Base-by-base conservation (phyloP, 2,888 invertebrate species). In the Drosophila nigricruria region DNA sequence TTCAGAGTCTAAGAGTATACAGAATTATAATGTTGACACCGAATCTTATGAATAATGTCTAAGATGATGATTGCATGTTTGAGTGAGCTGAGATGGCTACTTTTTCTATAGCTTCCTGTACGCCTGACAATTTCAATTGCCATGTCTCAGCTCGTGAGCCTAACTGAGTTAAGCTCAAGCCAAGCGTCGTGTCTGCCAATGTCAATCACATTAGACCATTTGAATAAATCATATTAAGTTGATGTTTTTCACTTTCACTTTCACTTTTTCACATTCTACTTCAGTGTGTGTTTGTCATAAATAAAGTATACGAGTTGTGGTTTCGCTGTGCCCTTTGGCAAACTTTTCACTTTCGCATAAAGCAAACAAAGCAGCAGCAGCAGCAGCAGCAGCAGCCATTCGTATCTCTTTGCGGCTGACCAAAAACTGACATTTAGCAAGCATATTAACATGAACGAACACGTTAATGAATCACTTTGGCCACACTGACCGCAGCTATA, bases 391-490 rank as follows among this genome's bases (percentile, higher is more conserved):
- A n/a, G n/a, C n/a, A 50, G 49, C 60, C 53, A 69, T 73, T 80
- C 65, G 50, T 49, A 62, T 72, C 54, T 42, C 32, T 40, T 62
- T 79, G 73, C 27, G 81, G 74, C 68, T 71, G 54, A 60, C 72
- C 68, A 70, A 53, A 78, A 76, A 72, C 61, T 65, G 69, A 68
- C 79, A 72, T 80, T 80, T 68, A 54, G 76, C 75, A 79, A 71
- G 71, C 56, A 79, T 84, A 81, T 82, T 79, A 79, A 84, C 79
- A 73, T 84, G 66, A 69, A 54, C 70, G 68, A 63, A 68, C 59
- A 77, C 70, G 76, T 76, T 82, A 88, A 85, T 88, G 85, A 88
- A 82, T 88, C 80, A 71, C 65, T 79, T 79, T 75, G 72, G 67
- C 57, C 79, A 52, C 67, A 53, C 52, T 76, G 72, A 78, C 88